Evolutionary conservation across 37 sponge, comb jelly and placozoan genomes (phyloP).

Genomic region (Hormiphora californensis): DNA sequence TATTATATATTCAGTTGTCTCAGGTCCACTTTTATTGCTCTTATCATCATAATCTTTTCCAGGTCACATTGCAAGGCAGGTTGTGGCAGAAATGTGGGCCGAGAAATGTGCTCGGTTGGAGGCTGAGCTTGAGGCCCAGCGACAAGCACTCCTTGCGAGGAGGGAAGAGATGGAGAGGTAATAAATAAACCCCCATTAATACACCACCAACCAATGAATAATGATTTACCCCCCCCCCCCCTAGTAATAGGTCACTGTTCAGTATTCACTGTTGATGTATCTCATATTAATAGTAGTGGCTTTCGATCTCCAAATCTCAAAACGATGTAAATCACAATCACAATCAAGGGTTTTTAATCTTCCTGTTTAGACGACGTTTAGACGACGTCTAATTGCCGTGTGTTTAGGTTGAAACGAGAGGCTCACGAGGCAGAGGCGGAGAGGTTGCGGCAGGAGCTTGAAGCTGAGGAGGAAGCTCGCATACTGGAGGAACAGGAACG

Average conservation of each 20-base stretch:
- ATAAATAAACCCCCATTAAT: no score
- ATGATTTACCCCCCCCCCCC: no score
- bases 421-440: conserved; percentile 51
- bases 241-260: no score
- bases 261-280: no score
- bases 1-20: no score
- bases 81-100: conserved; percentile 51
- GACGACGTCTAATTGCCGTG: no score
- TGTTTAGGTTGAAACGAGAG: conserved; percentile 12
- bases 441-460: neutral
- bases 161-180: conserved; percentile 47
- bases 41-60: neutral
- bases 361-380: no score
- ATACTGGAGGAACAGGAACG: conserved; percentile 25
- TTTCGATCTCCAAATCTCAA: no score
- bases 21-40: neutral
- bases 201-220: no score
- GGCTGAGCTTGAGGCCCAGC: conserved; percentile 58
- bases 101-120: conserved; percentile 62
- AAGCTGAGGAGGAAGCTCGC: conserved; percentile 10
- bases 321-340: no score
- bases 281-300: no score
- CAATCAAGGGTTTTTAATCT: no score
- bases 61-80: conserved; percentile 18
- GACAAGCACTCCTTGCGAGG: neutral